Percentiles rank a stretch among this genome's conserved stretches.
Evolutionary conservation across 1,140 invertebrate genomes (phyloP).

Genomic region (Penaeus vannamei): DNA sequence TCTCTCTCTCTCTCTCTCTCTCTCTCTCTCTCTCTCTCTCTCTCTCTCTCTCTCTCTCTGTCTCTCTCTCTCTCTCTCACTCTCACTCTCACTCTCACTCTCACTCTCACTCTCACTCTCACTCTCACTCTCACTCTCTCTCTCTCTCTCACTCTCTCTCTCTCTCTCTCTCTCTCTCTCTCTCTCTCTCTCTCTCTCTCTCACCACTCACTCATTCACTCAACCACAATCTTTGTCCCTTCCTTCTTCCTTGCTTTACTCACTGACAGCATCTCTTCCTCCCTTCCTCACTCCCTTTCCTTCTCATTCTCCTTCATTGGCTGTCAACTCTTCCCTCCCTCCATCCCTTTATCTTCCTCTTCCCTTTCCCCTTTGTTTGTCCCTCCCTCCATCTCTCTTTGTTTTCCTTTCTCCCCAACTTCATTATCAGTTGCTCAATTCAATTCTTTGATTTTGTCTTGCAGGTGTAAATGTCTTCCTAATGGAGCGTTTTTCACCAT

Average conservation of each 20-base stretch:
- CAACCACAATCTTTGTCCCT: not conserved
- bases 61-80: not conserved
- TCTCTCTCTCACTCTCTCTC: not conserved
- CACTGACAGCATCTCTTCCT: not conserved
- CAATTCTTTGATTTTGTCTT: not conserved
- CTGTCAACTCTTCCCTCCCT: not conserved
- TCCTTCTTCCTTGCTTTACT: not conserved
- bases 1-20: too few relatives aligned
- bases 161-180: not conserved
- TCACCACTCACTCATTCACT: not conserved
- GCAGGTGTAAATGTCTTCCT: slow-evolving; percentile 62
- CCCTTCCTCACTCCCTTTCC: not conserved
- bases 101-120: not conserved
- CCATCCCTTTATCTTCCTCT: not conserved
- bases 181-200: not conserved
- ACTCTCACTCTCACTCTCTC: not conserved
- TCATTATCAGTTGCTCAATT: too few relatives aligned
- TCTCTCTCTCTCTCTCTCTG: not conserved
- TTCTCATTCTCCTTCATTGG: not conserved
- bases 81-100: not conserved
- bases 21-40: not conserved
- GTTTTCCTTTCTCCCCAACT: not conserved
- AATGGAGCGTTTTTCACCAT: slow-evolving; percentile 60
- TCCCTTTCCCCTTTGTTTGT: not conserved
- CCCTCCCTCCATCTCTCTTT: not conserved